These are phyloP conservation scores for Drosophila rellima DNA, from an alignment of 2,888 invertebrate species.

Conservation along the genomic window DNA sequence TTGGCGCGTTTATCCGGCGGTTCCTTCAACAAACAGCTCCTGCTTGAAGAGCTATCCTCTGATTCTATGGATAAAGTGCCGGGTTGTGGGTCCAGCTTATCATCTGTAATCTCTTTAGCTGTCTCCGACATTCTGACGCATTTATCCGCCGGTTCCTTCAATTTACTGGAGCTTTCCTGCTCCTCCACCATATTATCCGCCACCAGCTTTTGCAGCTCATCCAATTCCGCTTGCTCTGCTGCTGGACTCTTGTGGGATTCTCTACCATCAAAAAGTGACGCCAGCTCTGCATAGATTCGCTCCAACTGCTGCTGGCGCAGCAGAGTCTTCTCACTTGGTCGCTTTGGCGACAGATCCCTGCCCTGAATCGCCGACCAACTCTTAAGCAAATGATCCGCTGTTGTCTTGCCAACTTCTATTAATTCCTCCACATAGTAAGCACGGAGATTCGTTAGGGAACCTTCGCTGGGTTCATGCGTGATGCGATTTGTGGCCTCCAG, in stretches of 20 bases:
- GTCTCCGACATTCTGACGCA: slow-evolving; percentile 24
- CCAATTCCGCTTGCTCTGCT: slow-evolving; percentile 43
- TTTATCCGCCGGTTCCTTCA: slow-evolving; percentile 64
- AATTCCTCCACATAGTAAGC: slow-evolving; percentile 86
- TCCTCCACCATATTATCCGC: slow-evolving; percentile 59
- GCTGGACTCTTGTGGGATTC: background rate
- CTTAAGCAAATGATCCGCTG: slow-evolving; percentile 87
- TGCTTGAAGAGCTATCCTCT: background rate
- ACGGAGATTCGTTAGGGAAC: slow-evolving; percentile 44
- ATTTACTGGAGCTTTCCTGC: slow-evolving; percentile 35
- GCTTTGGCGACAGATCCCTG: slow-evolving; percentile 87
- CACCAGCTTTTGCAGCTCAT: slow-evolving; percentile 55
- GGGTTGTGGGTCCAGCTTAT: background rate
- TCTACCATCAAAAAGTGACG: slow-evolving; percentile 43
- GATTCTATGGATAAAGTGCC: background rate
- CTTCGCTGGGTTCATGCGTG: slow-evolving; percentile 48
- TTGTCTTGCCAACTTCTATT: slow-evolving; percentile 85
- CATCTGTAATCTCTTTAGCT: background rate
- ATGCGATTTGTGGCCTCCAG: slow-evolving; percentile 35
- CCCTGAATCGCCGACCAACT: slow-evolving; percentile 89
- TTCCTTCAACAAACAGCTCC: background rate
- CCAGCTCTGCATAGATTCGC: slow-evolving; percentile 66
- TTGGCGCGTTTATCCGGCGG: background rate
- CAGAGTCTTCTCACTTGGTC: slow-evolving; percentile 11
- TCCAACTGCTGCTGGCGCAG: slow-evolving; percentile 46